Percentiles rank a stretch among this genome's conserved stretches.
Conservation (phyloP, 2,888 invertebrate genomes). For the Julus scandinavius region DNA sequence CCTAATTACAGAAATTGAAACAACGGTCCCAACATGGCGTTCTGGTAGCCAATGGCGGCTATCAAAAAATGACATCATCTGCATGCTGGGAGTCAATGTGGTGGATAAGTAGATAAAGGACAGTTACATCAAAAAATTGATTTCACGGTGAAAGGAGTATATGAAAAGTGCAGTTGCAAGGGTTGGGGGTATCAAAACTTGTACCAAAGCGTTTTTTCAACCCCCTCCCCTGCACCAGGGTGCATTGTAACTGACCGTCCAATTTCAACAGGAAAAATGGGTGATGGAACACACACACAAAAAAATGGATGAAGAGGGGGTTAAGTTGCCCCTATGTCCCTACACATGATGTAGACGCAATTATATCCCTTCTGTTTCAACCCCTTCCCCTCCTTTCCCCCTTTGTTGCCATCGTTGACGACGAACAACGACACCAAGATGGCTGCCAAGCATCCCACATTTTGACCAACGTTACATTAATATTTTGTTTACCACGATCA, state of each 20-base stretch:
- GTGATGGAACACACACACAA: background rate
- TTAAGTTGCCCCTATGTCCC: background rate
- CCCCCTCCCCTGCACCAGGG: background rate
- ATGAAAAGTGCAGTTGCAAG: background rate
- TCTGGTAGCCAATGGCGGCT: background rate
- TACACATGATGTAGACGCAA: background rate
- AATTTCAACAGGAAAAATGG: background rate
- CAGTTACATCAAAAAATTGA: background rate
- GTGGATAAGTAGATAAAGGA: background rate
- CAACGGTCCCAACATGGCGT: background rate
- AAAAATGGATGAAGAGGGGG: constrained; percentile 18
- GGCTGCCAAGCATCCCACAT: background rate
- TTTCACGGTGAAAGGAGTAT: background rate
- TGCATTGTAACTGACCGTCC: background rate
- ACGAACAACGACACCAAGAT: background rate
- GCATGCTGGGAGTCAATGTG: background rate
- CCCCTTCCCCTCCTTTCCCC: background rate
- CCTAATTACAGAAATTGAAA: background rate
- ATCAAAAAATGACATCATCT: background rate
- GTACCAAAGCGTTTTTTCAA: background rate
- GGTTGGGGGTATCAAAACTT: background rate
- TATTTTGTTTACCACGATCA: too few species aligned
- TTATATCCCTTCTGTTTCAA: constrained; percentile 19
- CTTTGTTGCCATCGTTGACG: background rate
- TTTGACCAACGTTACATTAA: background rate